These are phyloP conservation scores for Ceyx cyanopectus DNA, from an alignment of 2,113 vertebrate genomes.

Conservation along the genomic window DNA sequence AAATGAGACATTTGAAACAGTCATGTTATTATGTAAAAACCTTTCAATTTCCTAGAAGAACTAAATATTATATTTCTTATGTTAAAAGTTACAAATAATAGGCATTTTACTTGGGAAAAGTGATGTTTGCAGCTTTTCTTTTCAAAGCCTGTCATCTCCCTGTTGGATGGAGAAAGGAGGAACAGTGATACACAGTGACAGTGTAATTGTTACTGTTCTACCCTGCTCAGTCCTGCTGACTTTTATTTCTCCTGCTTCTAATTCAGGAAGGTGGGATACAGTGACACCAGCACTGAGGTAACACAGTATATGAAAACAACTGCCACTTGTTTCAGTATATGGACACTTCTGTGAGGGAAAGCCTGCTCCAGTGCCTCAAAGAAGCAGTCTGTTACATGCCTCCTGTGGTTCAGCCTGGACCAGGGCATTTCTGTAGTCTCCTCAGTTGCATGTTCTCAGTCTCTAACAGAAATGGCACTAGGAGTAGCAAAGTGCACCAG, in stretches of 20 bases:
- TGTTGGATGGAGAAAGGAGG: background rate
- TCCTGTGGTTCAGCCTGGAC: background rate
- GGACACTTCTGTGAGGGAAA: background rate
- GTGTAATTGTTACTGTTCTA: background rate
- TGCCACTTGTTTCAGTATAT: background rate
- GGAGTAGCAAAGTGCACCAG: background rate
- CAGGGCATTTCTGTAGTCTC: background rate
- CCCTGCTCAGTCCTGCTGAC: background rate
- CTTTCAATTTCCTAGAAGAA: background rate
- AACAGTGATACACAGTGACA: background rate
- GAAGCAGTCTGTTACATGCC: background rate
- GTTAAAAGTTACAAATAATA: slow-evolving; percentile 10
- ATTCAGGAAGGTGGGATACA: background rate
- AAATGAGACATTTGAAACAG: slow-evolving; percentile 46
- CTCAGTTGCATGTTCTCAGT: background rate
- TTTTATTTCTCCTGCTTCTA: background rate
- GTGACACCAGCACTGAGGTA: background rate
- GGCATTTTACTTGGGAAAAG: background rate
- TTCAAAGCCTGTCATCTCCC: background rate
- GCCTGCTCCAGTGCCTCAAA: background rate
- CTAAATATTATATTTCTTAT: slow-evolving; percentile 27
- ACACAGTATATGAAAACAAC: background rate
- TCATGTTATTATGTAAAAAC: background rate
- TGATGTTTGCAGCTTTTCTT: background rate
- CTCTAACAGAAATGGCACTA: background rate